phyloP scores from a whole-genome alignment of 2,888 invertebrate genomes.

The Eupithecia pulchellata region DNA sequence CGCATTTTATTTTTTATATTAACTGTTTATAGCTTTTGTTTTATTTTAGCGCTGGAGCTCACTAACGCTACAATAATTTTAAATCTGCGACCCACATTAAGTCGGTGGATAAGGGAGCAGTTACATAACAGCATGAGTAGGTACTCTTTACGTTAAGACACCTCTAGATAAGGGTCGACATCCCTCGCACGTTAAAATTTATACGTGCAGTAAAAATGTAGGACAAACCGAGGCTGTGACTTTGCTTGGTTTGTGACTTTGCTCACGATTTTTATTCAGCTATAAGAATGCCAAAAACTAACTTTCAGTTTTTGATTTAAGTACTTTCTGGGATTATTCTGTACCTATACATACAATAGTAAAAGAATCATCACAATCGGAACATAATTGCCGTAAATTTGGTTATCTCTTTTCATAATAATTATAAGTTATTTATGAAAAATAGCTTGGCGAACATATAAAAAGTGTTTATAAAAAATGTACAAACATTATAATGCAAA shows the following conservation, averaged over 20 bases:
- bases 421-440: no score
- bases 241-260: neutral
- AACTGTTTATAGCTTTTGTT: neutral
- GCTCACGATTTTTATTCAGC: no score
- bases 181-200: constrained; percentile 56
- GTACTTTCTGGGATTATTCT: no score
- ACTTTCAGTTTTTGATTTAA: no score
- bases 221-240: neutral
- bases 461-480: no score
- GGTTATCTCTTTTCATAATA: no score
- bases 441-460: no score
- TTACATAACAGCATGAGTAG: constrained; percentile 42
- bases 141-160: constrained; percentile 48
- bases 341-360: no score
- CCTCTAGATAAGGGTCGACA: constrained; percentile 57
- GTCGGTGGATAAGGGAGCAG: constrained; percentile 33
- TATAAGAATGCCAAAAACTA: no score
- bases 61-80: constrained; percentile 21
- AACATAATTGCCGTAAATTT: no score
- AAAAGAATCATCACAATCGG: no score
- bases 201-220: constrained; percentile 62
- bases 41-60: neutral
- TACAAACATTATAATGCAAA: no score
- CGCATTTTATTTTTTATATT: neutral
- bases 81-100: constrained; percentile 32